A percentile compares a stretch with the other conserved stretches of the same genome.
phyloP scores from a whole-genome alignment of 2,113 vertebrate species.

The Prolemur simus region DNA sequence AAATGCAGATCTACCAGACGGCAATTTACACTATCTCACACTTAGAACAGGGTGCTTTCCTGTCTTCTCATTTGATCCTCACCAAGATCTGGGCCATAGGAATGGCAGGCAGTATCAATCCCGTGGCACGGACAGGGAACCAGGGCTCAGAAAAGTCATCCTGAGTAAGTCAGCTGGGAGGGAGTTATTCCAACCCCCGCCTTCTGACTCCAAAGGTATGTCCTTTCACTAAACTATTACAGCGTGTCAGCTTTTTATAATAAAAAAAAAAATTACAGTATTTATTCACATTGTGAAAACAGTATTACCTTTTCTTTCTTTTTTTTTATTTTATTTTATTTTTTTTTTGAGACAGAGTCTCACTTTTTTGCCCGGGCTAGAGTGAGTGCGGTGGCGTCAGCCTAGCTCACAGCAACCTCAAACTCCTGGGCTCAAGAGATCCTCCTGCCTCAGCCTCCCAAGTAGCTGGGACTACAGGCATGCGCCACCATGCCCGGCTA shows the following conservation, averaged over 20 bases:
- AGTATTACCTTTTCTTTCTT: conserved; percentile 34
- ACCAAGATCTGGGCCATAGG: not conserved
- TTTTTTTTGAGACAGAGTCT: too few species aligned
- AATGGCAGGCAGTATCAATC: not conserved
- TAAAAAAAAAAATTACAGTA: not conserved
- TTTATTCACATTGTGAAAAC: conserved; percentile 28
- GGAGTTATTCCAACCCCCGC: not conserved
- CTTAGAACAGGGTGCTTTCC: not conserved
- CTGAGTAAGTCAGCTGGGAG: not conserved
- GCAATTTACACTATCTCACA: not conserved
- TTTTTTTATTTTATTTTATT: too few species aligned
- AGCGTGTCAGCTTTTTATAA: not conserved
- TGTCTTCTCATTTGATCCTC: not conserved
- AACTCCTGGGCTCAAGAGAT: too few species aligned
- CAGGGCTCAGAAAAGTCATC: conserved; percentile 32
- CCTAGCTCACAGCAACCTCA: too few species aligned
- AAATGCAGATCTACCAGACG: not conserved
- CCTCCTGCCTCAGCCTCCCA: too few species aligned
- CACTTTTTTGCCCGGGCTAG: too few species aligned
- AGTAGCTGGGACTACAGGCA: too few species aligned
- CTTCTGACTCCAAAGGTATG: not conserved
- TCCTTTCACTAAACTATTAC: not conserved
- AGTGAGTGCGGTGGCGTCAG: too few species aligned
- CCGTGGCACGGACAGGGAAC: not conserved
- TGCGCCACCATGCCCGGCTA: too few species aligned